Conservation (phyloP, 2,888 invertebrate genomes). For the Microplitis deprimator region DNA sequence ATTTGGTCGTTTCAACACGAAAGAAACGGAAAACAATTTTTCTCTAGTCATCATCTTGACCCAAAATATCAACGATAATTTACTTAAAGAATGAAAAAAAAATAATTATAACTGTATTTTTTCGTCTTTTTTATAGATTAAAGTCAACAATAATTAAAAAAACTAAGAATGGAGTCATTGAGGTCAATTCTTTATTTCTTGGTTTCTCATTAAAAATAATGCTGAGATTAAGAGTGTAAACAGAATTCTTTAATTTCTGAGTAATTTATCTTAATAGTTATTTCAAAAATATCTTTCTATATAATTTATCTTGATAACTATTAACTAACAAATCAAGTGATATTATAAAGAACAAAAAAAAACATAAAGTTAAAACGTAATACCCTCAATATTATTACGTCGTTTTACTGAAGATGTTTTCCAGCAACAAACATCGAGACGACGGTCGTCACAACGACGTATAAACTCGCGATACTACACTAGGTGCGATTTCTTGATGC, state of each 20-base stretch:
- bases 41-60: not conserved
- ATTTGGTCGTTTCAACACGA: not conserved
- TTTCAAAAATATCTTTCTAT: not conserved
- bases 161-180: too few species aligned
- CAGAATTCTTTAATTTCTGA: not conserved
- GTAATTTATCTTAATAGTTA: not conserved
- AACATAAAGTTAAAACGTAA: not conserved
- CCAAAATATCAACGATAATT: too few species aligned
- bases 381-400: slow-evolving; percentile 22
- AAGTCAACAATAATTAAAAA: too few species aligned
- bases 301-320: not conserved
- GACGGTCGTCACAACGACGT: slow-evolving; percentile 24
- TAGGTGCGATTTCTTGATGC: slow-evolving; percentile 30
- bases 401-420: slow-evolving; percentile 8
- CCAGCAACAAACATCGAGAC: slow-evolving; percentile 20
- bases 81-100: too few species aligned
- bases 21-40: not conserved
- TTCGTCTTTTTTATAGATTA: too few species aligned
- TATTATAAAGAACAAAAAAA: slow-evolving; percentile 8
- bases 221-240: not conserved
- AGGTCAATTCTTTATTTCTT: too few species aligned
- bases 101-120: too few species aligned
- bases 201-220: too few species aligned
- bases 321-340: not conserved
- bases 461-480: slow-evolving; percentile 16